Conservation (phyloP, 2,888 invertebrate species). For the Drosophila prolongata region DNA sequence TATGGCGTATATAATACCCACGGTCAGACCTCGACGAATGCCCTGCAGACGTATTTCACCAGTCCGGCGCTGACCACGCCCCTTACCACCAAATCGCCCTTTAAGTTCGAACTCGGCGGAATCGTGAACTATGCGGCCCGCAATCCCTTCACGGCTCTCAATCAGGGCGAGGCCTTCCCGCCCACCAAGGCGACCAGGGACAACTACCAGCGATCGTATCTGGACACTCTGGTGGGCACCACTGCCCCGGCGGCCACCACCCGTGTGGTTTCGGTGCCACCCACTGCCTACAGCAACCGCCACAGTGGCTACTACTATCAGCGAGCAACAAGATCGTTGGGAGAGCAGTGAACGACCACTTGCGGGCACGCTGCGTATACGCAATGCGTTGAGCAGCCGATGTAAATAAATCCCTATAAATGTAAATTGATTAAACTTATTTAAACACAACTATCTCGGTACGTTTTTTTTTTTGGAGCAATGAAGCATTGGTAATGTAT, state of each 20-base stretch:
- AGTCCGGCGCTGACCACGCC: constrained; percentile 59
- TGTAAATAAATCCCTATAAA: constrained; percentile 76
- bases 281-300: constrained; percentile 31
- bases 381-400: constrained; percentile 17
- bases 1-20: constrained; percentile 49
- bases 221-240: constrained; percentile 72
- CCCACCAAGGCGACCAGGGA: constrained; percentile 76
- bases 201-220: constrained; percentile 71
- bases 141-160: constrained; percentile 83
- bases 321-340: constrained; percentile 25
- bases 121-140: constrained; percentile 72
- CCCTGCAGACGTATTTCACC: constrained; percentile 70
- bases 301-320: constrained; percentile 64
- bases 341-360: constrained; percentile 12
- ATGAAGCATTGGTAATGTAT: too few relatives aligned
- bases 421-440: constrained; percentile 53
- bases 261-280: constrained; percentile 18
- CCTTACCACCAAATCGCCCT: constrained; percentile 71
- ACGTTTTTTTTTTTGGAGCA: not conserved
- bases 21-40: constrained; percentile 39
- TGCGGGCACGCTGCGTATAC: constrained; percentile 28
- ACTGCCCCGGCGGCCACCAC: constrained; percentile 41
- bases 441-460: constrained; percentile 4
- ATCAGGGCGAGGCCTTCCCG: constrained; percentile 82
- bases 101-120: constrained; percentile 73